These are phyloP conservation scores for Pseudomugil gertrudae DNA, from an alignment of 2,797 vertebrate species.

Conservation along the genomic window DNA sequence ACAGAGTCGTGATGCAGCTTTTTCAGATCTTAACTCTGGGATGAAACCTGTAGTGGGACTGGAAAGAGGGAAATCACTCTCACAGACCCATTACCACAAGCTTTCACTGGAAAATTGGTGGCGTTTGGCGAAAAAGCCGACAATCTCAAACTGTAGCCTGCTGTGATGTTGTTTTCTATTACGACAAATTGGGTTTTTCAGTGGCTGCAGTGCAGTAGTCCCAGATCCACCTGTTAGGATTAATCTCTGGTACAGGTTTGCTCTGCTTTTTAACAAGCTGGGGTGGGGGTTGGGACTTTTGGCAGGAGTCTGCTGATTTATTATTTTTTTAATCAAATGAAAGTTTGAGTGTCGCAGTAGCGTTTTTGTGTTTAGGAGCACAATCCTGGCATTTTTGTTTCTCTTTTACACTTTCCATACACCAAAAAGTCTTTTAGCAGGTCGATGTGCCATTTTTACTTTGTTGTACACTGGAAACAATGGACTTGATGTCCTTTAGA, in stretches of 20 bases:
- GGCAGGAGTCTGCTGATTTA: slow-evolving; percentile 31
- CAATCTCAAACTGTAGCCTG: slow-evolving; percentile 29
- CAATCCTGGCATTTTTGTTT: slow-evolving; percentile 30
- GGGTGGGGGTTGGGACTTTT: slow-evolving; percentile 10
- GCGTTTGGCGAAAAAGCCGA: slow-evolving; percentile 35
- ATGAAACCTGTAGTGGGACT: slow-evolving; percentile 12
- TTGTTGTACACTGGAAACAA: slow-evolving; percentile 76
- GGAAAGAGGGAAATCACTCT: slow-evolving; percentile 8
- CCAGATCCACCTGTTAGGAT: slow-evolving; percentile 39
- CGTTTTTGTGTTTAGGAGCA: slow-evolving; percentile 46
- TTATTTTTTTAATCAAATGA: slow-evolving; percentile 53
- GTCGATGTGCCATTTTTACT: slow-evolving; percentile 49
- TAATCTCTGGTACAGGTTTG: slow-evolving; percentile 36
- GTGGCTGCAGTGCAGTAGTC: slow-evolving; percentile 5
- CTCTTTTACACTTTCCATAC: slow-evolving; percentile 41
- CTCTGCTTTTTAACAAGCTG: slow-evolving; percentile 31
- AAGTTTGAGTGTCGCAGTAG: slow-evolving; percentile 52
- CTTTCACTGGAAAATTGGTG: slow-evolving; percentile 38
- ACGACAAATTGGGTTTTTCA: slow-evolving; percentile 27
- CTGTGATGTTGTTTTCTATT: slow-evolving; percentile 24
- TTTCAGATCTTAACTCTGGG: slow-evolving; percentile 4
- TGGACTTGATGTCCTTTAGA: slow-evolving; percentile 51
- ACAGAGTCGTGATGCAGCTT: slow-evolving; percentile 1
- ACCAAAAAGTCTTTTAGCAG: slow-evolving; percentile 43
- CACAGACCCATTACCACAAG: slow-evolving; percentile 32